phyloP scores from a whole-genome alignment of 2,888 invertebrate species.

The Trissolcus brochymenae region DNA sequence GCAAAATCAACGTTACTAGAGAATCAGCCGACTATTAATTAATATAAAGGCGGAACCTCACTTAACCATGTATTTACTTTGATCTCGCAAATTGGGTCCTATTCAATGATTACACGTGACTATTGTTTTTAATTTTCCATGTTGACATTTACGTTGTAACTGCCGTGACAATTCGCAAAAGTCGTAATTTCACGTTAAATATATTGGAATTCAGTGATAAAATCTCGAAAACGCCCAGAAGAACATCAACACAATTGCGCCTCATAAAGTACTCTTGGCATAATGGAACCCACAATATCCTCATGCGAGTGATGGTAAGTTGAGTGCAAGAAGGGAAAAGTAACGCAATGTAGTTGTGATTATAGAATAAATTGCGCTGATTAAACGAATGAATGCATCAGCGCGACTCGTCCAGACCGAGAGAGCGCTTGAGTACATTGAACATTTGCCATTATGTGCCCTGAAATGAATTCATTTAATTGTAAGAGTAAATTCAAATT shows the following conservation, averaged over 20 bases:
- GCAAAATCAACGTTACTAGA: no score
- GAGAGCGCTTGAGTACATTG: conserved; percentile 8
- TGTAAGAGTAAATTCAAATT: conserved; percentile 9
- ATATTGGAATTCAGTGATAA: neutral
- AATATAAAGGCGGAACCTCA: no score
- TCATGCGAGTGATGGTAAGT: conserved; percentile 13
- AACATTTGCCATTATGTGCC: conserved; percentile 40
- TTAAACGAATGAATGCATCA: conserved; percentile 36
- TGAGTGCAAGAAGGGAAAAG: conserved; percentile 30
- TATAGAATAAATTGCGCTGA: conserved; percentile 39
- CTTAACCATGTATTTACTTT: no score
- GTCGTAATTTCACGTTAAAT: no score
- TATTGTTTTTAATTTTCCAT: no score
- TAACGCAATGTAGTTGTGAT: conserved; percentile 44
- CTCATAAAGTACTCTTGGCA: conserved; percentile 10
- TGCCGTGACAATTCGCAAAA: no score
- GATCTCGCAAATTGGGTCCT: no score
- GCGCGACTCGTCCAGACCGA: conserved; percentile 8
- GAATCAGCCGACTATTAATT: no score
- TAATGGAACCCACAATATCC: conserved; percentile 27
- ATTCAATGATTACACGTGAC: no score
- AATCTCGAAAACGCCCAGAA: neutral
- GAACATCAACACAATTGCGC: conserved; percentile 17
- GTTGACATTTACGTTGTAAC: no score
- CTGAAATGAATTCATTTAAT: conserved; percentile 18